These are phyloP conservation scores for Thermophis baileyi DNA, from an alignment of 2,113 vertebrate species.

Conservation along the genomic window DNA sequence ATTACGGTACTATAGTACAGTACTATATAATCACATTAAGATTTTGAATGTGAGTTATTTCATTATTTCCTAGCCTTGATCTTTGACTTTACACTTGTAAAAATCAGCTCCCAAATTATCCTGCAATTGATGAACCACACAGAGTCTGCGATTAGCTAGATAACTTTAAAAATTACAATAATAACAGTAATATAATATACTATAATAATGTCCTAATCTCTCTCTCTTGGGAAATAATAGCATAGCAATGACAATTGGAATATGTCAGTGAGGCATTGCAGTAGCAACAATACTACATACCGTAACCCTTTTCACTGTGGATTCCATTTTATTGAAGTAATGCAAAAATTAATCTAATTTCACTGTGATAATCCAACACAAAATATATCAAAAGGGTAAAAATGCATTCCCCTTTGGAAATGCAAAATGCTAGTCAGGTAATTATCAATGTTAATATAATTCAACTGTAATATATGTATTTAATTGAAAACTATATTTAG, in stretches of 20 bases:
- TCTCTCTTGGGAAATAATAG: background rate
- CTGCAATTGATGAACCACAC: background rate
- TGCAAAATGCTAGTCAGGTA: background rate
- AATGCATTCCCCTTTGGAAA: background rate
- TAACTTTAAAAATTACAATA: background rate
- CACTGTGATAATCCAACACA: background rate
- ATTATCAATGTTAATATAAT: background rate
- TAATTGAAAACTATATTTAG: background rate
- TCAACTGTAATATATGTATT: background rate
- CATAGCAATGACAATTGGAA: background rate
- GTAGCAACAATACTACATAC: background rate
- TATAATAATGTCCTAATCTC: background rate
- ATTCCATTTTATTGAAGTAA: background rate
- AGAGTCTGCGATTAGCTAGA: background rate
- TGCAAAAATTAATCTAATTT: background rate
- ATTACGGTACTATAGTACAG: background rate
- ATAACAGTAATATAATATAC: background rate
- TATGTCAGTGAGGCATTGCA: background rate
- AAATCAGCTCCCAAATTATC: background rate
- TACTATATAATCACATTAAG: background rate
- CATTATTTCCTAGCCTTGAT: background rate
- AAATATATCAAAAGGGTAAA: background rate
- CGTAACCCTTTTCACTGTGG: background rate
- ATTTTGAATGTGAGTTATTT: background rate
- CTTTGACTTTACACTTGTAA: background rate